Evolutionary conservation across 1,140 invertebrate genomes (phyloP), one percentile per base, ranked within the genome.

Genomic region (Holcopasites calliopsidis): DNA sequence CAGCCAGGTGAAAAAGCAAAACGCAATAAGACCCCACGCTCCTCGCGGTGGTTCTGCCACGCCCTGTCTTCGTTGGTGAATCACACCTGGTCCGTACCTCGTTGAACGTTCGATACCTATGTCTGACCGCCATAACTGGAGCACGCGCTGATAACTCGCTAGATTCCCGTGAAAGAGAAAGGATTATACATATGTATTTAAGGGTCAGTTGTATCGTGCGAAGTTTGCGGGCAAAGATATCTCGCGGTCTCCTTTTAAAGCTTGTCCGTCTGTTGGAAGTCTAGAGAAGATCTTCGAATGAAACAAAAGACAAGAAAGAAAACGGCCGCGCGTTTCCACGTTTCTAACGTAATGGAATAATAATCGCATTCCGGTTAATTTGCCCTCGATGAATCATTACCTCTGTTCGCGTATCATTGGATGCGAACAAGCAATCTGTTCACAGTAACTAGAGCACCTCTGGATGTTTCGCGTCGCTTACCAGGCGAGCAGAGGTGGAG

Each of bases 21-120:
- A 52, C 65, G 66, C 72, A 33, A 28, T 23, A 26, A 54, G 55
- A 58, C 61, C 64, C 35, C 58, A 74, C 76, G 77, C 65, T 75
- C 38, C 47, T 70, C 44, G 65, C 58, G 42, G 75, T 52, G 49
- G 60, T 76, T 44, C 64, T 77, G 79, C 86, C 86, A 87, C 85
- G 84, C 86, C 86, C 77, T 80, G 79, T 47, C 70, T 76, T 18
- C 74, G 71, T 68, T 55, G 80, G 82, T 88, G 85, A 88, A 85
- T 88, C 87, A 88, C 83, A 78, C 81, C 82, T 79, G 83, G 81
- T 83, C 62, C 70, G 58, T 81, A 73, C 66, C 74, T 60, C 28
- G 68, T n/a, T 50, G 47, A 21, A 68, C 65, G 35, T 18, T 65
- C 42, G 70, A 50, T 80, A 47, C 18, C 40, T 52, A 33, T 50